phyloP scores from a whole-genome alignment of 2,888 invertebrate species.

The Hydrotaea diabolus region DNA sequence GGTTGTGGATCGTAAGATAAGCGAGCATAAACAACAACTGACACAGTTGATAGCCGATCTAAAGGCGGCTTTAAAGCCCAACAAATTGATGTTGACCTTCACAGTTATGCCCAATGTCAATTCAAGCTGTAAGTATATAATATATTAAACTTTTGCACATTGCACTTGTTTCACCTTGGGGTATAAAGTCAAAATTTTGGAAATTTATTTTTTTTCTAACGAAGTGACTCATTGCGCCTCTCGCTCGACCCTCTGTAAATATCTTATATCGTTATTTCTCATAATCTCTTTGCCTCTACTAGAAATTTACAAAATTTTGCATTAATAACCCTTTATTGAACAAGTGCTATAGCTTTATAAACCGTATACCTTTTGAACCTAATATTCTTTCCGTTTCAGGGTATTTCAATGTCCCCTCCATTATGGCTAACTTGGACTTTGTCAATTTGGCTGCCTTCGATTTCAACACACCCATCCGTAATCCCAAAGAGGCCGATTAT shows the following conservation, averaged over 20 bases:
- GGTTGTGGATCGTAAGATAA: constrained; percentile 86
- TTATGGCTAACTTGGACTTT: constrained; percentile 88
- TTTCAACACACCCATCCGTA: constrained; percentile 87
- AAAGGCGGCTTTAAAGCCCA: constrained; percentile 85
- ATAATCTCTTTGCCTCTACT: too few species aligned
- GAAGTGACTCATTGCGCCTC: too few species aligned
- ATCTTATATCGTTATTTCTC: too few species aligned
- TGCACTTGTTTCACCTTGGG: too few species aligned
- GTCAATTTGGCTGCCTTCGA: constrained; percentile 90
- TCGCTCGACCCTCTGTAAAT: too few species aligned
- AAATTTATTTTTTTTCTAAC: too few species aligned
- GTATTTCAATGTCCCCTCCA: constrained; percentile 87
- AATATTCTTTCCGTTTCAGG: constrained; percentile 85
- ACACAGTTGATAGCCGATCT: constrained; percentile 87
- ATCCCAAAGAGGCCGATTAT: constrained; percentile 89
- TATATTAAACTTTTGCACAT: too few species aligned
- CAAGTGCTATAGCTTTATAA: too few species aligned
- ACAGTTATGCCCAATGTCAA: constrained; percentile 90
- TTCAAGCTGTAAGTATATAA: constrained; percentile 83
- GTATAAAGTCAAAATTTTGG: too few species aligned
- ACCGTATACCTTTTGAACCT: too few species aligned
- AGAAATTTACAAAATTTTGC: too few species aligned
- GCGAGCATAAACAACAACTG: constrained; percentile 89
- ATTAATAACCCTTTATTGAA: too few species aligned
- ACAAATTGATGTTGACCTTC: constrained; percentile 84